Conservation (phyloP, 1,140 invertebrate genomes). For the Leptopilina clavipes region DNA sequence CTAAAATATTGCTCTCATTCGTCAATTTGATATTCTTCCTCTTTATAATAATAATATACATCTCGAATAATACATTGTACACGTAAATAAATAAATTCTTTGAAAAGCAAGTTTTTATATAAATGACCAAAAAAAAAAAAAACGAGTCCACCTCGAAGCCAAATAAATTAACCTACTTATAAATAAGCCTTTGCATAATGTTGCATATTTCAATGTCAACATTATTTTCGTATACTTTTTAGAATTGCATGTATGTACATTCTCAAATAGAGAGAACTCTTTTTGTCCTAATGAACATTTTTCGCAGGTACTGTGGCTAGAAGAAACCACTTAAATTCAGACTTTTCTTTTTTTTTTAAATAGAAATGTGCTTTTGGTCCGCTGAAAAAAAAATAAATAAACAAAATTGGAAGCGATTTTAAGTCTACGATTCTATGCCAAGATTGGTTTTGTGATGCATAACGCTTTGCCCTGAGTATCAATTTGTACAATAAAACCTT, state of each 20-base stretch:
- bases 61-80: too few relatives aligned
- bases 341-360: constrained; percentile 6
- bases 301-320: constrained; percentile 28
- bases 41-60: too few relatives aligned
- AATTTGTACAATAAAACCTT: constrained; percentile 41
- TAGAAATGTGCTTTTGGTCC: constrained; percentile 38
- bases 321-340: constrained; percentile 16
- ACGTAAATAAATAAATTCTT: background rate
- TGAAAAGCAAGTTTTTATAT: background rate
- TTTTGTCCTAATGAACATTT: background rate
- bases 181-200: constrained; percentile 38
- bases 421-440: background rate
- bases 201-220: constrained; percentile 36
- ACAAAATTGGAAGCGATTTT: background rate
- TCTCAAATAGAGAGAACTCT: constrained; percentile 13
- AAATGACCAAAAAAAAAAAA: background rate
- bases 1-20: too few relatives aligned
- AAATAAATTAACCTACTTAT: constrained; percentile 39
- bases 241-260: constrained; percentile 38
- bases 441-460: background rate
- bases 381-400: constrained; percentile 1
- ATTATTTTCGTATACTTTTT: constrained; percentile 45
- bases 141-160: constrained; percentile 1
- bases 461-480: constrained; percentile 42
- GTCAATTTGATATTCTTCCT: too few relatives aligned